Base-by-base conservation (phyloP, 2,113 vertebrate genomes). In the Nannospalax galili region DNA sequence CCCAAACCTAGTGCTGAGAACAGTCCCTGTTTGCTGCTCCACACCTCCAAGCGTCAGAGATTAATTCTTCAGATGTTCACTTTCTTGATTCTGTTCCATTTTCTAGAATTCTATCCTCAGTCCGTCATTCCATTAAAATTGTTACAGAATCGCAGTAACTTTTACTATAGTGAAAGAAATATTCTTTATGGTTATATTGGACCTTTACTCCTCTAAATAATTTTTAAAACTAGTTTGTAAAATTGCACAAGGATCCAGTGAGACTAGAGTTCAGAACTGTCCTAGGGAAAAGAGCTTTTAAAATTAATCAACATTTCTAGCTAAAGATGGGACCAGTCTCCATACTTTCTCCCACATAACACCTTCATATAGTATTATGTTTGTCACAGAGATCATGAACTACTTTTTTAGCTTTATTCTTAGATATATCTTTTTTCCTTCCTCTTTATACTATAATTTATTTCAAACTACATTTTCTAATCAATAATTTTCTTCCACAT, bases 151-250 rank as follows among this genome's bases (percentile, higher is more conserved):
- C 24, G 45, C 35, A 52, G 14, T 65, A 26, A 85, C 35, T 92
- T 92, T 93, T 77, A 48, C 74, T 67, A 91, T 10, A 40, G 14
- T 72, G 64, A 85, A 84, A 26, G 73, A 91, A 91, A 69, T 72
- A 35, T 37, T 90, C 52, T 64, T 90, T 22, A 87, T 15, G 7
- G 5, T 1, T 88, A 75, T 85, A 79, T 95, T 91, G 32, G 73
- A 45, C 8, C 9, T 91, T 42, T 77, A 70, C 12, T 74, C 32
- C 40, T 70, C 19, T 26, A 80, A 75, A 52, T 48, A 92, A 69
- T 86, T 65, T 75, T 48, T 48, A 90, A 48, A 65, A 19, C 24
- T 56, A 52, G 17, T 75, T 87, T 91, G 16, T 86, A 78, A 81
- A 89, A 28, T 52, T 91, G 19, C 42, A 64, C 19, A 91, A 77